Percentiles rank a stretch among this genome's conserved stretches.
These are phyloP conservation scores for Trachymyrmex cornetzi DNA, from an alignment of 1,140 invertebrate genomes.

Conservation along the genomic window DNA sequence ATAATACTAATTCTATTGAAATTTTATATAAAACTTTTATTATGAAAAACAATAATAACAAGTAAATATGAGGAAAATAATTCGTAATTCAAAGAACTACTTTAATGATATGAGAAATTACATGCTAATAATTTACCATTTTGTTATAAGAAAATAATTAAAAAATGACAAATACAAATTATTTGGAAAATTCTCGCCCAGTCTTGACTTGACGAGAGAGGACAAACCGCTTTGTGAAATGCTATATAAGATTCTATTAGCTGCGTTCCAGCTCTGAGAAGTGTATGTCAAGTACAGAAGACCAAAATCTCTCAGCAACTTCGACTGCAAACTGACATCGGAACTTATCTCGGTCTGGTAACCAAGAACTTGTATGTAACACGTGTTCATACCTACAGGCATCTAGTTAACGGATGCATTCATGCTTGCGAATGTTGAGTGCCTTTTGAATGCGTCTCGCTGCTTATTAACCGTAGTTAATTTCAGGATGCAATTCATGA, in stretches of 20 bases:
- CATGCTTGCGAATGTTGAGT: slow-evolving; percentile 29
- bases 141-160: not conserved
- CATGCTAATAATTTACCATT: not conserved
- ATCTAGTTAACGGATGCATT: slow-evolving; percentile 65
- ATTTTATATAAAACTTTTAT: not conserved
- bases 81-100: not conserved
- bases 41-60: not conserved
- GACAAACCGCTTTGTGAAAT: not conserved
- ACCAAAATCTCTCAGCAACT: slow-evolving; percentile 55
- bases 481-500: slow-evolving; percentile 23
- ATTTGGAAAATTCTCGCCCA: not conserved
- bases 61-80: not conserved
- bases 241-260: slow-evolving; percentile 41
- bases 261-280: slow-evolving; percentile 54
- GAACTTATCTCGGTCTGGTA: slow-evolving; percentile 57
- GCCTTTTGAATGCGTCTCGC: slow-evolving; percentile 35
- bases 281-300: slow-evolving; percentile 51
- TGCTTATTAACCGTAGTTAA: slow-evolving; percentile 47
- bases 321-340: slow-evolving; percentile 46
- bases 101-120: not conserved
- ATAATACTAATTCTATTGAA: not conserved
- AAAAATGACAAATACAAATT: not conserved
- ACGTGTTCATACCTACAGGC: slow-evolving; percentile 59
- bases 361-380: slow-evolving; percentile 48
- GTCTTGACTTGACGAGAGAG: too few species aligned